Conservation (phyloP, 2,888 invertebrate species). For the Sinelater perroti region DNA sequence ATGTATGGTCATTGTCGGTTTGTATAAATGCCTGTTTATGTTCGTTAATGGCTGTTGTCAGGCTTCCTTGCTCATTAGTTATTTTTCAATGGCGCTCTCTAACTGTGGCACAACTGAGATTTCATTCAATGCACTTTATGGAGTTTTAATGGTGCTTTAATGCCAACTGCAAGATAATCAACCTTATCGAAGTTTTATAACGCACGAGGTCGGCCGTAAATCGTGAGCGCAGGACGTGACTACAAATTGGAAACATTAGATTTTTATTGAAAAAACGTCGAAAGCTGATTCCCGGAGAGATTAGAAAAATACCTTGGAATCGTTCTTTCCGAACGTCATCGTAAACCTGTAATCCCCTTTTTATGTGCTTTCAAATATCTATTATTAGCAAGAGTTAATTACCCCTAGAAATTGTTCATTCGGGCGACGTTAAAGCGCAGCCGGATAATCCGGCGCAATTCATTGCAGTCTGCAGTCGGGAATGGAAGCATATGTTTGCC, state of each 20-base stretch:
- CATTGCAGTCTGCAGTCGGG: neutral
- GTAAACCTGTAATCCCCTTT: slow-evolving; percentile 16
- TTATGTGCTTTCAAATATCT: neutral
- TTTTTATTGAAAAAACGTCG: neutral
- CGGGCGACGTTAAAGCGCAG: neutral
- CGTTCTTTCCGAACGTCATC: slow-evolving; percentile 24
- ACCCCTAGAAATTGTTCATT: neutral
- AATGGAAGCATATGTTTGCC: slow-evolving; percentile 5
- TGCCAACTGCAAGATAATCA: neutral
- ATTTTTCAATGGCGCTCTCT: slow-evolving; percentile 28
- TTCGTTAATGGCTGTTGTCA: slow-evolving; percentile 44
- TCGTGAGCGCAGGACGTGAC: neutral
- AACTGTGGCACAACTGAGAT: slow-evolving; percentile 17
- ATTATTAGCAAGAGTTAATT: neutral
- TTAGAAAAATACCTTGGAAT: slow-evolving; percentile 18
- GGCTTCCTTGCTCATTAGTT: slow-evolving; percentile 41
- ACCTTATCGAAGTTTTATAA: too few relatives aligned
- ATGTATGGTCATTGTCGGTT: slow-evolving; percentile 49
- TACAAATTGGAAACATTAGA: slow-evolving; percentile 23
- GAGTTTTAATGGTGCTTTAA: neutral
- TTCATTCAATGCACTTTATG: neutral
- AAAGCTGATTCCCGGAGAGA: slow-evolving; percentile 20
- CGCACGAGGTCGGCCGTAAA: too few relatives aligned
- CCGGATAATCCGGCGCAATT: slow-evolving; percentile 3
- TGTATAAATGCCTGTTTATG: slow-evolving; percentile 51